These are phyloP conservation scores for Netelia fuscicornis DNA, from an alignment of 2,888 invertebrate genomes.

Conservation along the genomic window DNA sequence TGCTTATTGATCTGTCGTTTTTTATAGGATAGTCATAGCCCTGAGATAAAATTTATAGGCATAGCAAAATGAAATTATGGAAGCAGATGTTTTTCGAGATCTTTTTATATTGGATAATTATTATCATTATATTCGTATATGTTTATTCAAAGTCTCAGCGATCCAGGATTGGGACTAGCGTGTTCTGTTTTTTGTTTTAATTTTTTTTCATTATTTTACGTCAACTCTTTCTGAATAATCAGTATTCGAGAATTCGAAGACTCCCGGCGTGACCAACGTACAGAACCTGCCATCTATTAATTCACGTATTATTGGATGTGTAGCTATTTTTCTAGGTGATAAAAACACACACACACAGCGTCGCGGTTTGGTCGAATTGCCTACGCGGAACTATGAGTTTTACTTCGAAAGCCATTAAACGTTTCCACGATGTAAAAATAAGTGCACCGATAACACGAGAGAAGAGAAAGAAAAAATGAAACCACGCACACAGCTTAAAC, in stretches of 20 bases:
- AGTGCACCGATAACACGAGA: constrained; percentile 69
- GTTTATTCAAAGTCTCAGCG: constrained; percentile 22
- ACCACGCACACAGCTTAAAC: constrained; percentile 76
- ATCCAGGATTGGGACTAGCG: constrained; percentile 11
- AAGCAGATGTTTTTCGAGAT: constrained; percentile 36
- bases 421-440: constrained; percentile 67
- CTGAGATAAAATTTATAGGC: constrained; percentile 36
- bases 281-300: constrained; percentile 68
- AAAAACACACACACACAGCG: constrained; percentile 22
- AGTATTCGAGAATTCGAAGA: constrained; percentile 66
- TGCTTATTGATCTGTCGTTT: constrained; percentile 53
- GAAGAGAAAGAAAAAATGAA: constrained; percentile 34
- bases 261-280: constrained; percentile 64
- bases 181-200: constrained; percentile 28
- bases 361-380: constrained; percentile 8
- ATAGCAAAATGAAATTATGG: constrained; percentile 35
- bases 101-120: constrained; percentile 46
- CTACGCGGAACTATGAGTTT: constrained; percentile 35
- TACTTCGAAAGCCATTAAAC: constrained; percentile 67
- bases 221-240: constrained; percentile 54
- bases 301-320: constrained; percentile 65
- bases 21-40: constrained; percentile 29
- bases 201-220: background rate
- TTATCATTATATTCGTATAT: constrained; percentile 15
- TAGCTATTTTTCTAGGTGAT: constrained; percentile 67